Conservation (phyloP, 2,113 vertebrate genomes). For the Dicrurus megarhynchus region DNA sequence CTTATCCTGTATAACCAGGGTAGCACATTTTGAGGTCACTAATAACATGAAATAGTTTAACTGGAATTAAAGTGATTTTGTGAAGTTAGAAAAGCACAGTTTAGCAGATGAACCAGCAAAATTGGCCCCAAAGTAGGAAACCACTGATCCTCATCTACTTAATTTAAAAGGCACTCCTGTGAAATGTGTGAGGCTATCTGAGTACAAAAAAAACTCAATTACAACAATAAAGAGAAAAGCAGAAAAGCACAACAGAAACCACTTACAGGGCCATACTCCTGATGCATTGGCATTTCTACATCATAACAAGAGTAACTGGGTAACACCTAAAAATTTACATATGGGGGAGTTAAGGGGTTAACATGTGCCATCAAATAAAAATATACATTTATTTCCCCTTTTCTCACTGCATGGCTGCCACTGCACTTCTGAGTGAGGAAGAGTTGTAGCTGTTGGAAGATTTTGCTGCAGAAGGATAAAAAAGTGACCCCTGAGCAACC, state of each 20-base stretch:
- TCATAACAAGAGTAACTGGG: not conserved
- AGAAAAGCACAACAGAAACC: not conserved
- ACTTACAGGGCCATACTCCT: not conserved
- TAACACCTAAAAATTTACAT: not conserved
- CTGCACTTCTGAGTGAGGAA: not conserved
- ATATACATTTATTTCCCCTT: not conserved
- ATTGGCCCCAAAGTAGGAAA: not conserved
- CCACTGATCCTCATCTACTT: not conserved
- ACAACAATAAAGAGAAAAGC: not conserved
- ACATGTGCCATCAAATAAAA: not conserved
- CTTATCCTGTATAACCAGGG: not conserved
- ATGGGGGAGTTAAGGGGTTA: accelerated
- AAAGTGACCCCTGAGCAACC: not conserved
- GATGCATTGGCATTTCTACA: not conserved
- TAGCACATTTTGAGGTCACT: conserved; percentile 18
- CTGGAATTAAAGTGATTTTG: conserved; percentile 37
- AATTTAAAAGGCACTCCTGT: not conserved
- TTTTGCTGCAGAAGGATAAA: not conserved
- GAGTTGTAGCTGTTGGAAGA: not conserved
- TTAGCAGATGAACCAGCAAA: conserved; percentile 23
- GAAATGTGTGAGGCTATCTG: not conserved
- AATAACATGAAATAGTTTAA: conserved; percentile 39
- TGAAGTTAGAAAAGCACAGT: conserved; percentile 10
- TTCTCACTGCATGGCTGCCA: not conserved
- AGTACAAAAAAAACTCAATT: not conserved